Evolutionary conservation across 92 coral and sea anemone genomes (phyloP), one percentile per base, ranked within the genome.

Genomic region (Phymanthus crucifer): DNA sequence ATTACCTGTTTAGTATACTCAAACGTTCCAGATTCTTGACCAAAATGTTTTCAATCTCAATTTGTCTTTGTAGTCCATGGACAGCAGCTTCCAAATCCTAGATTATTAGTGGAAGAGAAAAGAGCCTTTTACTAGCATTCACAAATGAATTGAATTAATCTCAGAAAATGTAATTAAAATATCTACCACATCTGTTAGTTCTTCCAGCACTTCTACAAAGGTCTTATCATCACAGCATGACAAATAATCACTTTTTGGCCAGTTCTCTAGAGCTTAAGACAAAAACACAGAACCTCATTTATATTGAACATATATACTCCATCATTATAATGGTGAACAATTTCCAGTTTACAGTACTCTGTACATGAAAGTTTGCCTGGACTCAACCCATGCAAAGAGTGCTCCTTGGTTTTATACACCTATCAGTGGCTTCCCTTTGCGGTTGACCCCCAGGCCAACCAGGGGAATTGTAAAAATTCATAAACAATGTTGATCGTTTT

Each of bases 61-160:
- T 85, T 57, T 92, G 84, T 58, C 97, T 81, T 79, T 92, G 92
- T 66, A 92, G 69, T 19, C 86, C 73, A 37, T 84, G 82, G 43
- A 76, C 78, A 32, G 94, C 89, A 19, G 85, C 89, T 78, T 87
- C 87, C 23, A 92, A 58, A 48, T 92, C 97, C 97, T 92, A 65
- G 19, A 67, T 36, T 24, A 26, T 34, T 70, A 3, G 17, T 70
- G 13, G 24, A 18, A 72, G 21, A 26, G 18, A 50, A 50, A 50
- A 50, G 3, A 16, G 14, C 2, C 1, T 38, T 38, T 38, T 38
- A 0, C 45, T 38, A 38, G 5, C 5, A 38, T 5, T 6, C 45
- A 0, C 5, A 38, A 38, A 38, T 38, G 0, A 6, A 38, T 38
- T 38, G 45, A 38, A 38, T 2, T 77, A 2, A 32, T 14, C 1